phyloP scores from a whole-genome alignment of 2,113 vertebrate species.

The Empidonax alnorum region DNA sequence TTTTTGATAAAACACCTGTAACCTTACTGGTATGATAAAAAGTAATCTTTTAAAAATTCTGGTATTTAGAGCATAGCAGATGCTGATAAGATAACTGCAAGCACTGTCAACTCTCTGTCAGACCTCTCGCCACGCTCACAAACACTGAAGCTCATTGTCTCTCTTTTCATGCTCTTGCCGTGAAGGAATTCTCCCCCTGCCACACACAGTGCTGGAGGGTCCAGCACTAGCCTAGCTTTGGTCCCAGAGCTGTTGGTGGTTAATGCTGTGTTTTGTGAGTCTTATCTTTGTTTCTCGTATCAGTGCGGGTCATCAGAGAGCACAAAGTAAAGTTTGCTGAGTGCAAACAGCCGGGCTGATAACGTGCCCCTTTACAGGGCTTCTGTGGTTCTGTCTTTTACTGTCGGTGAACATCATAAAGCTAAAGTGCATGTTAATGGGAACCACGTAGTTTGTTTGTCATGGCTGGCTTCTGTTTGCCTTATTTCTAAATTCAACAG shows the following conservation, averaged over 20 bases:
- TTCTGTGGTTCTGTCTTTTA: not conserved
- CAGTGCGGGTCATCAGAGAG: conserved; percentile 2
- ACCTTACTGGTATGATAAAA: not conserved
- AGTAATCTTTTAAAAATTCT: not conserved
- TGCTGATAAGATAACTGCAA: not conserved
- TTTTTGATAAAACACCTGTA: not conserved
- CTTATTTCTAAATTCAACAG: not conserved
- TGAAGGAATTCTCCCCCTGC: not conserved
- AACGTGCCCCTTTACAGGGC: not conserved
- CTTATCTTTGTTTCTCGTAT: not conserved
- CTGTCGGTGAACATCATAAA: not conserved
- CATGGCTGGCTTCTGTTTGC: not conserved
- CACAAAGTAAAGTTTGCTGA: not conserved
- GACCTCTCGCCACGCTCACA: accelerated
- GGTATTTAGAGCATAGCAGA: not conserved
- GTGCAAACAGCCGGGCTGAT: not conserved
- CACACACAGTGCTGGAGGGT: not conserved
- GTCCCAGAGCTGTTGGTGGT: not conserved
- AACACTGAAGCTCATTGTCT: not conserved
- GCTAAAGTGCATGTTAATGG: not conserved
- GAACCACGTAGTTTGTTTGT: not conserved
- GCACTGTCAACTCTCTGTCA: not conserved
- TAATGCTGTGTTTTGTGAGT: not conserved
- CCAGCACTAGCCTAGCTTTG: not conserved
- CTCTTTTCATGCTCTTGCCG: not conserved